Evolutionary conservation across 1,140 invertebrate genomes (phyloP).

Genomic region (Trialeurodes vaporariorum): DNA sequence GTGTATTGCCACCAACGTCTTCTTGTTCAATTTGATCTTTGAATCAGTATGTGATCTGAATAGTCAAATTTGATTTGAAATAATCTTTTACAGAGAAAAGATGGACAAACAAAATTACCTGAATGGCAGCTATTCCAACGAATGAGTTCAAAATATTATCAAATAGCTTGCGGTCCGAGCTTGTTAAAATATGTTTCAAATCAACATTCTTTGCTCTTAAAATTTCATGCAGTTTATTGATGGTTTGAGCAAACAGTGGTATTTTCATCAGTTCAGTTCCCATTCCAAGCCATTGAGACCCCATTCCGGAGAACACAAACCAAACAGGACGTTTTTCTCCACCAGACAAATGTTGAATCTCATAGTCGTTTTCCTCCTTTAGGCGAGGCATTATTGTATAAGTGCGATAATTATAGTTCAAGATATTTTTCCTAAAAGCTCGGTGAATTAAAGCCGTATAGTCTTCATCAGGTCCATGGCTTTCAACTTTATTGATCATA

Average conservation of each 20-base stretch:
- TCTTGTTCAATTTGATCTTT: too few species aligned
- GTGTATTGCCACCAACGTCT: too few species aligned
- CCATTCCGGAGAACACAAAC: slow-evolving; percentile 53
- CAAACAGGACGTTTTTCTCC: slow-evolving; percentile 12
- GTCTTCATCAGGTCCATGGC: slow-evolving; percentile 11
- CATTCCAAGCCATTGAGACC: slow-evolving; percentile 53
- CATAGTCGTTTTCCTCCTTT: slow-evolving; percentile 4
- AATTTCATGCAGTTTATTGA: slow-evolving; percentile 42
- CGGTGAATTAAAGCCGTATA: slow-evolving; percentile 13
- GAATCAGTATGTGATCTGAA: too few species aligned
- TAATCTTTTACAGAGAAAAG: too few species aligned
- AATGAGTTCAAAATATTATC: slow-evolving; percentile 53
- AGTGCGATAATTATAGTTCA: slow-evolving; percentile 7
- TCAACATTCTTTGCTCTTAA: slow-evolving; percentile 45
- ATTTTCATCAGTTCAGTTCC: slow-evolving; percentile 46
- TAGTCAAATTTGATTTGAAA: too few species aligned
- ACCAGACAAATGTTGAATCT: background rate
- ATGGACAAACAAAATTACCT: too few species aligned
- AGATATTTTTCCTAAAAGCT: slow-evolving; percentile 8
- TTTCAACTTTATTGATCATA: slow-evolving; percentile 20
- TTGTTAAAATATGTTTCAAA: slow-evolving; percentile 47
- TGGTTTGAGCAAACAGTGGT: slow-evolving; percentile 49
- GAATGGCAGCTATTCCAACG: slow-evolving; percentile 65
- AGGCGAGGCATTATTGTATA: slow-evolving; percentile 5
- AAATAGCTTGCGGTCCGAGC: slow-evolving; percentile 41